These are phyloP conservation scores for Ammodytes dubius DNA, from an alignment of 2,113 vertebrate genomes.

Conservation along the genomic window DNA sequence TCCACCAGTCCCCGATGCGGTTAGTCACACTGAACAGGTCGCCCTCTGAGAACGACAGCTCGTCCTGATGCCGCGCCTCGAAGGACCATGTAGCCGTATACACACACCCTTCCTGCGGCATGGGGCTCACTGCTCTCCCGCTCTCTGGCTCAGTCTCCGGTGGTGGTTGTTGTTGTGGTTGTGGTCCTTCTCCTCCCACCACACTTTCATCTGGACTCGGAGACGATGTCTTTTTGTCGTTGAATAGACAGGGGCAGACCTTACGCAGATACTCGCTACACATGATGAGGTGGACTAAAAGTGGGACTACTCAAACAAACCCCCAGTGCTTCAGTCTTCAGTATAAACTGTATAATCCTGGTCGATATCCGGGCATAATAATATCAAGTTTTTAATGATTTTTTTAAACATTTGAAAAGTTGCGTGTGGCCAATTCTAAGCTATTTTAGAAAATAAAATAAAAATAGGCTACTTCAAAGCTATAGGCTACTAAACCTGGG, in stretches of 20 bases:
- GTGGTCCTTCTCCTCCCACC: fast-evolving
- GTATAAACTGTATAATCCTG: too few relatives aligned
- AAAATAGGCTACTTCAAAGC: too few relatives aligned
- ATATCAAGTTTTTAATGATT: too few relatives aligned
- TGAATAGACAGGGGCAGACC: conserved; percentile 72
- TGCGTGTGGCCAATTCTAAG: too few relatives aligned
- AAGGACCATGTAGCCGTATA: conserved; percentile 86
- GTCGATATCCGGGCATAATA: too few relatives aligned
- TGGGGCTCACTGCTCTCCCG: fast-evolving
- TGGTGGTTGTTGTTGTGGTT: too few relatives aligned
- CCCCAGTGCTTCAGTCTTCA: too few relatives aligned
- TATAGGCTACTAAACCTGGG: too few relatives aligned
- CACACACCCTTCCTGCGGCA: neutral
- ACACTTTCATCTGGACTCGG: neutral
- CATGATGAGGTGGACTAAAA: too few relatives aligned
- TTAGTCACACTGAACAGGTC: conserved; percentile 80
- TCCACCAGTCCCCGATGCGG: conserved; percentile 86
- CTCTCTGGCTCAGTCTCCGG: fast-evolving
- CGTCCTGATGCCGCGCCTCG: conserved; percentile 67
- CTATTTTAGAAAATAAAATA: too few relatives aligned
- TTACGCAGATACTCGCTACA: conserved; percentile 51
- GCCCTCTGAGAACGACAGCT: conserved; percentile 86
- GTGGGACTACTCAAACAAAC: too few relatives aligned
- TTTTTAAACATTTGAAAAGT: too few relatives aligned
- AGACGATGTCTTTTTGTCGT: conserved; percentile 11